Percentiles rank a stretch among this genome's conserved stretches.
Evolutionary conservation across 2,888 invertebrate genomes (phyloP).

Genomic region (Brenthis daphne): DNA sequence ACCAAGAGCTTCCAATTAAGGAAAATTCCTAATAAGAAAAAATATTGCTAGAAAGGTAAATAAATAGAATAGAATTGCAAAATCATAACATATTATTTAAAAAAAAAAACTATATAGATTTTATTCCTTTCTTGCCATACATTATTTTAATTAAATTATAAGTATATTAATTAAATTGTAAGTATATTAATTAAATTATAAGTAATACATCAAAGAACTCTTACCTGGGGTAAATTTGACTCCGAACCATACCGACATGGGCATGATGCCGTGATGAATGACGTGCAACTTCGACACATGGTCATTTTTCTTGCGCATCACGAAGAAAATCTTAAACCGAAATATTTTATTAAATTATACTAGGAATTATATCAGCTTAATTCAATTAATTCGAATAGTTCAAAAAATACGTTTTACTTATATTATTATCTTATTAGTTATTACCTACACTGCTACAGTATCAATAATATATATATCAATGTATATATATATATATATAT

Average conservation of each 20-base stretch:
- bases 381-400: no score
- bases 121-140: no score
- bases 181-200: neutral
- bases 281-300: constrained; percentile 96
- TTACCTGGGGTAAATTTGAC: constrained; percentile 93
- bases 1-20: no score
- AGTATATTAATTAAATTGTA: neutral
- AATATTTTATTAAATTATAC: neutral
- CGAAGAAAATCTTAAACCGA: constrained; percentile 89
- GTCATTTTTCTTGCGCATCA: constrained; percentile 95
- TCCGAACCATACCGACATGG: constrained; percentile 95
- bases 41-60: no score
- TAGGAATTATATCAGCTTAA: neutral
- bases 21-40: no score
- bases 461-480: no score
- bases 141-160: neutral
- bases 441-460: constrained; percentile 1
- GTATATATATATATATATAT: no score
- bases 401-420: neutral
- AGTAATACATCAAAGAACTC: constrained; percentile 42
- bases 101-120: no score
- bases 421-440: neutral
- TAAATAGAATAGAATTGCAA: no score
- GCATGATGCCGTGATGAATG: constrained; percentile 97
- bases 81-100: no score